Evolutionary conservation across 1,140 invertebrate species (phyloP), one percentile per base, ranked within the genome.

Genomic region (Stenopsyche tienmushanensis): DNA sequence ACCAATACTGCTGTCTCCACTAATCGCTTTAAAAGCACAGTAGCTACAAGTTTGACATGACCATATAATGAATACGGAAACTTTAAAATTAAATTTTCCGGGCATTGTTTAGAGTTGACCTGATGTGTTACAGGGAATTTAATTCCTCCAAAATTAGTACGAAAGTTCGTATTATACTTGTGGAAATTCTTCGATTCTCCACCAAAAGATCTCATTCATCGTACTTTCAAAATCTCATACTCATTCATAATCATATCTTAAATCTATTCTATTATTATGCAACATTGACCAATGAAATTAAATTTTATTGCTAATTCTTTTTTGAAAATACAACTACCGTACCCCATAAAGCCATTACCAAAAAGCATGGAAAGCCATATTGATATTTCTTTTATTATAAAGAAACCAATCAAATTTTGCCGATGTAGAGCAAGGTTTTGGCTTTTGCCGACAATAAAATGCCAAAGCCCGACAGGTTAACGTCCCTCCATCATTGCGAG

Each of bases 401-500:
- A 17, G n/a, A 42, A 15, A 42, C 18, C 18, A 42, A 1, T 42
- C 13, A 42, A 42, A 42, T 15, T 42, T 2, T 13, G 2, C 41
- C 41, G 41, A 3, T 42, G 18, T 42, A 13, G n/a, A n/a, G n/a
- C n/a, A n/a, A n/a, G n/a, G n/a, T n/a, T n/a, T n/a, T n/a, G n/a
- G n/a, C n/a, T n/a, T n/a, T n/a, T n/a, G n/a, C n/a, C 47, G 18
- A 20, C 47, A 23, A 50, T 34, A 34, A 34, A 34, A 34, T 13
- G 29, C 13, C 13, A 7, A 34, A 49, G 8, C 15, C 17, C 10
- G 25, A 20, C 52, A 39, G 24, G 23, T 55, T 55, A 55, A 55
- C 29, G 52, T 29, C 10, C 26, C 29, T 39, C 52, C 21, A 39
- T 55, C 52, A 55, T 55, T 55, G 45, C 45, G 41, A 18, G 49